phyloP scores from a whole-genome alignment of 2,888 invertebrate genomes.

The Nebria salina region DNA sequence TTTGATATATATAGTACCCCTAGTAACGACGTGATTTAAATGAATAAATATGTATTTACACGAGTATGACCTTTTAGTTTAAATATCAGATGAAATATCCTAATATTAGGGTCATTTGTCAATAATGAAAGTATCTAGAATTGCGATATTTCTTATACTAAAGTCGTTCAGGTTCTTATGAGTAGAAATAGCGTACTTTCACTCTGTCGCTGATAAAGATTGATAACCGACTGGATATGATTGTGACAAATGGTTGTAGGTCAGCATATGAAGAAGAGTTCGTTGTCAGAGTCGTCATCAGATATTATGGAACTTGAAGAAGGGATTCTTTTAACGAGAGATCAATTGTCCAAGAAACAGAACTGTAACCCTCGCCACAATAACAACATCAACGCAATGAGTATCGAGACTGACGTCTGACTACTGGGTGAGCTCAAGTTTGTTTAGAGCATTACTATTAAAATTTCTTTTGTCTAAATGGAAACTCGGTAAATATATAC shows the following conservation, averaged over 20 bases:
- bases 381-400: slow-evolving; percentile 83
- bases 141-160: too few species aligned
- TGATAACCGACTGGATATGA: background rate
- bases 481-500: background rate
- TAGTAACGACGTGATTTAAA: too few species aligned
- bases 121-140: too few species aligned
- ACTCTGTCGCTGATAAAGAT: background rate
- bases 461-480: background rate
- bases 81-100: too few species aligned
- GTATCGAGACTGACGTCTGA: slow-evolving; percentile 96
- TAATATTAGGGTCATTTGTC: too few species aligned
- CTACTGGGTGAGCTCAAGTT: slow-evolving; percentile 76
- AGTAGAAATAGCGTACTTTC: too few species aligned
- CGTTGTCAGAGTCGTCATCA: slow-evolving; percentile 88
- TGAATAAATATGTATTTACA: too few species aligned
- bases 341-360: slow-evolving; percentile 72
- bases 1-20: too few species aligned
- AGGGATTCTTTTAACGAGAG: slow-evolving; percentile 75
- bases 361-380: slow-evolving; percentile 79
- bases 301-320: slow-evolving; percentile 95
- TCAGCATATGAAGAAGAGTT: slow-evolving; percentile 88
- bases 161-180: too few species aligned
- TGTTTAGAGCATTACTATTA: background rate
- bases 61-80: too few species aligned
- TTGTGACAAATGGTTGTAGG: slow-evolving; percentile 66